Conservation (phyloP, 2,113 vertebrate species). For the Mormoops blainvillei region DNA sequence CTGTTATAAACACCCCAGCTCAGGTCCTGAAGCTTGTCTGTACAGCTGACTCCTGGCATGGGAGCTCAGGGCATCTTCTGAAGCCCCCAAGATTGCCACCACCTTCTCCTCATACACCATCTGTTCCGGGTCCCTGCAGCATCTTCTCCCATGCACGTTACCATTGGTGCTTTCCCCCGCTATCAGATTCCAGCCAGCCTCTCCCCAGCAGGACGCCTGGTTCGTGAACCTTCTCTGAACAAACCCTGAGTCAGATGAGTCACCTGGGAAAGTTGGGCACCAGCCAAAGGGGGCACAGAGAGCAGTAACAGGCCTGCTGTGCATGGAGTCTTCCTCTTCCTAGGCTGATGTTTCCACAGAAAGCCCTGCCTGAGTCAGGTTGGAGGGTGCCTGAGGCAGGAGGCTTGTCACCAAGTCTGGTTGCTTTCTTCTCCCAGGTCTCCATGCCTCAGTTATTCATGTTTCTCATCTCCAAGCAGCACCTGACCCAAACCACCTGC, state of each 20-base stretch:
- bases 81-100: not conserved
- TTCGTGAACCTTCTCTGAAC: not conserved
- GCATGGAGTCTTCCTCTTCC: not conserved
- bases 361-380: not conserved
- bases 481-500: not conserved
- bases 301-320: not conserved
- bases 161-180: not conserved
- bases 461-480: not conserved
- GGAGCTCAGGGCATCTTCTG: not conserved
- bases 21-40: not conserved
- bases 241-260: not conserved
- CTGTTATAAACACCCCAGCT: not conserved
- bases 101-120: fast-evolving
- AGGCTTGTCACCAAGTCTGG: not conserved
- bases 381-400: not conserved
- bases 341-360: not conserved
- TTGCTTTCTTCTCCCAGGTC: not conserved
- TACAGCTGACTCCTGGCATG: not conserved
- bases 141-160: fast-evolving
- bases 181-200: not conserved
- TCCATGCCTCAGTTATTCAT: not conserved
- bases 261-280: not conserved
- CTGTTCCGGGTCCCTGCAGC: not conserved
- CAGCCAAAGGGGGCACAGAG: not conserved
- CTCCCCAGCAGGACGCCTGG: not conserved